A percentile compares a stretch with the other conserved stretches of the same genome.
These are phyloP conservation scores for Tangara arthus DNA, from an alignment of 2,797 vertebrate genomes.

Conservation along the genomic window DNA sequence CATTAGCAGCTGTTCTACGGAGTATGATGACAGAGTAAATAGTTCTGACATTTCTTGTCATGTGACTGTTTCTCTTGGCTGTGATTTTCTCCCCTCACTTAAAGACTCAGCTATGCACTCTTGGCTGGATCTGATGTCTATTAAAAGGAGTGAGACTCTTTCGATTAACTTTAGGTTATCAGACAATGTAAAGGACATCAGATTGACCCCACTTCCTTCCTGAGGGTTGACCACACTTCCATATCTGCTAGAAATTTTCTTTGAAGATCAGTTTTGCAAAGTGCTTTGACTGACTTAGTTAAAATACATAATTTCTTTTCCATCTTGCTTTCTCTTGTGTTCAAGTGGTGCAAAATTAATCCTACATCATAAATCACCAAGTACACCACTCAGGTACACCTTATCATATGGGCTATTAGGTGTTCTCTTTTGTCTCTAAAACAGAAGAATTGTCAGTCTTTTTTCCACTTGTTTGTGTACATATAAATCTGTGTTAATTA, in stretches of 20 bases:
- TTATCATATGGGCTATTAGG: neutral
- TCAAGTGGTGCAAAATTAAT: neutral
- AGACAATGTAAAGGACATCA: neutral
- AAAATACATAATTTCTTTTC: neutral
- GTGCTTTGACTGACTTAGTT: neutral
- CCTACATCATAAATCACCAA: neutral
- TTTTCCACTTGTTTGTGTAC: neutral
- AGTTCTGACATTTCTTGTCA: neutral
- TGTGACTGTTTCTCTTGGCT: neutral
- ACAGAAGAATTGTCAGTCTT: neutral
- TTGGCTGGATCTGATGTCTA: neutral
- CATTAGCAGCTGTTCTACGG: neutral
- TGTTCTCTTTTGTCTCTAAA: neutral
- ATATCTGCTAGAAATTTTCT: neutral
- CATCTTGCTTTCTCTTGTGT: neutral
- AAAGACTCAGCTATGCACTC: neutral
- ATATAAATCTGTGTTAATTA: neutral
- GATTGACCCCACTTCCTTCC: neutral
- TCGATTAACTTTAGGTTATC: neutral
- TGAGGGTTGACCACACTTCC: neutral
- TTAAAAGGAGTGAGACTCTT: neutral
- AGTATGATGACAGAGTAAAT: neutral
- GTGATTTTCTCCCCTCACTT: neutral
- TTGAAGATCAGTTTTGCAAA: neutral
- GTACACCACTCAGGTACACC: neutral